Evolutionary conservation across 2,888 invertebrate species (phyloP), one percentile per base, ranked within the genome.

Genomic region (Ornithoptera priamus): DNA sequence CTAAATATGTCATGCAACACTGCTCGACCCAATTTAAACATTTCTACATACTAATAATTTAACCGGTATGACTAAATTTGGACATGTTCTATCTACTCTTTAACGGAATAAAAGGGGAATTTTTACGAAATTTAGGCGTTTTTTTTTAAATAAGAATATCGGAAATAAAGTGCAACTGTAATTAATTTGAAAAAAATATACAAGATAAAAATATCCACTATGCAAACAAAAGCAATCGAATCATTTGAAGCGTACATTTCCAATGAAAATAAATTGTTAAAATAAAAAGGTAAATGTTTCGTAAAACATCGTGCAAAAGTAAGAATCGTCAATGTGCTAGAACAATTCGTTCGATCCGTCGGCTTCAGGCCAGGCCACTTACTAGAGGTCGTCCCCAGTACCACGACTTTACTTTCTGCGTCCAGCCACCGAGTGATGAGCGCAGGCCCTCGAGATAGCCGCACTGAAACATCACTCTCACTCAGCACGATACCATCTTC

Each of bases 361-460:
- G 87, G 84, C 84, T 81, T 81, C 84, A 85, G 85, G 86, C 87
- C 89, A 88, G 87, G 88, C 85, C 94, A 97, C 97, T 97, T 97
- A 97, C 97, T 95, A 97, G 96, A 96, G 97, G 97, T 95, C 97
- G 96, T 95, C 97, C 97, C 97, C 97, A 97, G 96, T 97, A 97
- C 97, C 97, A 97, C 94, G 97, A 97, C 95, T 97, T 97, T 94
- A 97, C 97, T 96, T 97, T 97, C 96, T 97, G 97, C 94, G 97
- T 97, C 95, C 97, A 96, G 95, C 97, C 97, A 95, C 97, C 97
- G 94, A 97, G 96, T 95, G 97, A 97, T 94, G 96, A 96, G 94
- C 97, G 96, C 94, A 97, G 96, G 94, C 97, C 97, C 95, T 97
- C 97, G 94, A 96, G 95, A 96, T 96, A 96, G 94, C 96, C 96